Evolutionary conservation across 2,797 vertebrate genomes (phyloP).

Genomic region (Alauda arvensis): DNA sequence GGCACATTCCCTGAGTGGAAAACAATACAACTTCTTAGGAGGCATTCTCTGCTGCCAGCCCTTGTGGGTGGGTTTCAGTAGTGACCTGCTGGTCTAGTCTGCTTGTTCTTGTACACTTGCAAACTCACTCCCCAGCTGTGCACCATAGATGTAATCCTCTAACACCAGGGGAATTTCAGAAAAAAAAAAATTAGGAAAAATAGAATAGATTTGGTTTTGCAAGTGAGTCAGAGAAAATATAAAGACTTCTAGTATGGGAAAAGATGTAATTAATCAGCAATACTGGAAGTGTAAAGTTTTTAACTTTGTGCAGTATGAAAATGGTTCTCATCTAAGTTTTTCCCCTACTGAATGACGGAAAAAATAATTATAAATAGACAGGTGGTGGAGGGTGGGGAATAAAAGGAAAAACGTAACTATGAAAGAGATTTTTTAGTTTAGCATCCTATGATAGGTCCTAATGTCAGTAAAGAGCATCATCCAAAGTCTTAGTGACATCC

Average conservation of each 20-base stretch:
- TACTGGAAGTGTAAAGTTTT: not conserved
- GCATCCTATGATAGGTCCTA: not conserved
- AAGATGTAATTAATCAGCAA: not conserved
- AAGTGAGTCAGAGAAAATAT: not conserved
- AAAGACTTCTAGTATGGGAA: not conserved
- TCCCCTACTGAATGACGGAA: not conserved
- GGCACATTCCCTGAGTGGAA: not conserved
- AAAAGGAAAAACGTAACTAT: not conserved
- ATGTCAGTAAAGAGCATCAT: not conserved
- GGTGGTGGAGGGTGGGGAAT: not conserved
- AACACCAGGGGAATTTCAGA: not conserved
- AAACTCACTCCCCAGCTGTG: not conserved
- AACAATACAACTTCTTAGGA: conserved; percentile 22
- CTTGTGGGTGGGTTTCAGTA: conserved; percentile 8
- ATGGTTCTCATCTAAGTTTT: not conserved
- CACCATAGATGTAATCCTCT: not conserved
- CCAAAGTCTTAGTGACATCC: not conserved
- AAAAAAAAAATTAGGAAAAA: not conserved
- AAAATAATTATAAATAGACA: not conserved
- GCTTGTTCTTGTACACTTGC: not conserved
- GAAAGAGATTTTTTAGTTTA: not conserved
- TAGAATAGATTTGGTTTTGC: not conserved
- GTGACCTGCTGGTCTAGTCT: not conserved
- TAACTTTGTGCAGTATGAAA: not conserved
- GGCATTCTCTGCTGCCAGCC: not conserved